phyloP scores from a whole-genome alignment of 2,888 invertebrate species.

The Blastobasis adustella region DNA sequence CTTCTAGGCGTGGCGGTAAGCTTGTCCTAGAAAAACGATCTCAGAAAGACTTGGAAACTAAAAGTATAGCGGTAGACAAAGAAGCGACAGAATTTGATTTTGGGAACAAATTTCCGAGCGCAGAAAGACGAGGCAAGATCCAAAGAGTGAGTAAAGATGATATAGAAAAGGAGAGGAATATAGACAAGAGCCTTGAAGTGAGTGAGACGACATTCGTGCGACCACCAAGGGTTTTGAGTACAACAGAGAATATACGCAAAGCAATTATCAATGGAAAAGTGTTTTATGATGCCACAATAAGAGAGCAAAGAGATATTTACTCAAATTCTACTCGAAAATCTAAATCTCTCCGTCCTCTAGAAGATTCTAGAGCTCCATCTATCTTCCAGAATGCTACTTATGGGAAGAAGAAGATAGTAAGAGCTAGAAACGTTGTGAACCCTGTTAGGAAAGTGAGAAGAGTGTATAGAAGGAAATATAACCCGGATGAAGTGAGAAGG shows the following conservation, averaged over 20 bases:
- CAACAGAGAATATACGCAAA: conserved; percentile 60
- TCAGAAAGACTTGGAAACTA: conserved; percentile 53
- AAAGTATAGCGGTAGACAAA: conserved; percentile 52
- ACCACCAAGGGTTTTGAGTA: conserved; percentile 56
- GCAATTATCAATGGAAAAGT: conserved; percentile 65
- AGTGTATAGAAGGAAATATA: conserved; percentile 62
- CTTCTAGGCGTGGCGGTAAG: conserved; percentile 52
- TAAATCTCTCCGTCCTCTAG: conserved; percentile 25
- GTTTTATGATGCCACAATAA: conserved; percentile 62
- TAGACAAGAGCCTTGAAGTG: conserved; percentile 59
- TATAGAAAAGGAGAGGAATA: conserved; percentile 45
- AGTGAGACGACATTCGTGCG: conserved; percentile 62
- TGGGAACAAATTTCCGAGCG: conserved; percentile 48
- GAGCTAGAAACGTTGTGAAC: conserved; percentile 44
- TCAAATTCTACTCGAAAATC: conserved; percentile 17
- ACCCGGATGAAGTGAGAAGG: conserved; percentile 68
- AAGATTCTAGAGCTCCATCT: conserved; percentile 36
- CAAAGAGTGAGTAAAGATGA: conserved; percentile 63
- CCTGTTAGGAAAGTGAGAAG: conserved; percentile 61
- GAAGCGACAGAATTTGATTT: conserved; percentile 54
- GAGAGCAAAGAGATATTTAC: conserved; percentile 50
- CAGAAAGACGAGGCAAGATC: conserved; percentile 51
- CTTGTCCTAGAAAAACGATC: conserved; percentile 56
- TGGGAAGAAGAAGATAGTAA: conserved; percentile 45
- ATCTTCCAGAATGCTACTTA: conserved; percentile 33